Evolutionary conservation across 37 sponge, comb jelly and placozoan genomes (phyloP), one percentile per base, ranked within the genome.

Genomic region (Spongilla lacustris): DNA sequence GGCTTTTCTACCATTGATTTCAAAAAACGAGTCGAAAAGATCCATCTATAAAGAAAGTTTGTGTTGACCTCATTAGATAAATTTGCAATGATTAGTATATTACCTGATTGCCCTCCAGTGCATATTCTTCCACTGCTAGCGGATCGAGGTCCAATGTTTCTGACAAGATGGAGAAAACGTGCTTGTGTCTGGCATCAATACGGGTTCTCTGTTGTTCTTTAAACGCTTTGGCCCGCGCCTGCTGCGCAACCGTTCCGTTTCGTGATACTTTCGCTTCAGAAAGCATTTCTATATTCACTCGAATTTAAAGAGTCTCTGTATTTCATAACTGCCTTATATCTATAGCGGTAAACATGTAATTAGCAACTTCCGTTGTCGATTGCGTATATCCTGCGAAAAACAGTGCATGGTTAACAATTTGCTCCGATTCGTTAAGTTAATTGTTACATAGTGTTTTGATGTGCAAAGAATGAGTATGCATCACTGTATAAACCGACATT

Each of bases 91-190:
- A 41, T 41, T 9, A 41, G 6, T 41, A 41, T 41, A 9, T 6
- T 72, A 96, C 97, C 86, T 96, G 97, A 69, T 94, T 77, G 30
- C 97, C 97, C 75, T 96, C 88, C 25, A 94, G 75, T 66, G 94
- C 41, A 67, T 80, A 89, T 24, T 96, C 94, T 48, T 94, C 94
- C 24, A 96, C 94, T n/a, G 70, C 83, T 50, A 75, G 1, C 2
- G 24, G 24, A 19, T 83, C 88, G 67, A 96, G 73, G 0, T 86
- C 69, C 33, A 96, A 81, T 26, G 72, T 68, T 35, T 76, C 81
- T 23, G 94, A 90, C 32, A 96, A 85, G 2, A 89, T 30, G 23
- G 73, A 74, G 4, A 94, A 9, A 14, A 96, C 76, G 69, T 89
- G 92, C 29, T 83, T 71, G 71, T 96, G 97, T 34, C 92, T 83